Evolutionary conservation across 2,888 invertebrate species (phyloP).

Genomic region (Apoderus coryli): DNA sequence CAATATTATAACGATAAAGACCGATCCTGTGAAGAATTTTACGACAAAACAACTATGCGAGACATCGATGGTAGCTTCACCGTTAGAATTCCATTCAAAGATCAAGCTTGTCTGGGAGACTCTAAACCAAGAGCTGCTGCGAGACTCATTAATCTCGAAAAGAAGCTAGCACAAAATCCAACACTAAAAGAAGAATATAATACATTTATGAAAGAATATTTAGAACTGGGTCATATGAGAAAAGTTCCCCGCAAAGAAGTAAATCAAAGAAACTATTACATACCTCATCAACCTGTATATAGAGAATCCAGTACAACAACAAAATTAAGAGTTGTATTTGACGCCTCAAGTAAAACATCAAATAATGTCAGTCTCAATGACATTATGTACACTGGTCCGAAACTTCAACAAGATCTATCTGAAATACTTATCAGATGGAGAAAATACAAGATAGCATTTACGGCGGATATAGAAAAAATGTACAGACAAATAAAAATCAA

Average conservation of each 20-base stretch:
- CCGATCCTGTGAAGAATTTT: slow-evolving; percentile 10
- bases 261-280: slow-evolving; percentile 11
- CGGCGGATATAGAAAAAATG: slow-evolving; percentile 8
- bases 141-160: slow-evolving; percentile 13
- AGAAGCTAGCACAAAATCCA: slow-evolving; percentile 6
- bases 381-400: slow-evolving; percentile 13
- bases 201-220: slow-evolving; percentile 14
- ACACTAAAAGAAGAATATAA: slow-evolving; percentile 10
- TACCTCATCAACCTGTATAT: slow-evolving; percentile 14
- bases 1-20: slow-evolving; percentile 11
- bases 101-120: slow-evolving; percentile 8
- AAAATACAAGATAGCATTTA: slow-evolving; percentile 6
- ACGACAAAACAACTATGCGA: slow-evolving; percentile 2
- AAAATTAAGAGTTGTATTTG: slow-evolving; percentile 13
- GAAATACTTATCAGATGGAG: slow-evolving; percentile 7
- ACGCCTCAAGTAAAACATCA: slow-evolving; percentile 14
- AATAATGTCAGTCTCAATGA: slow-evolving; percentile 12
- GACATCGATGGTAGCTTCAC: slow-evolving; percentile 11
- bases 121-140: slow-evolving; percentile 12
- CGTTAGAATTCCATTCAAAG: slow-evolving; percentile 13
- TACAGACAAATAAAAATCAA: slow-evolving; percentile 8
- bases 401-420: slow-evolving; percentile 4
- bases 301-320: slow-evolving; percentile 8
- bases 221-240: slow-evolving; percentile 13
- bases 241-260: slow-evolving; percentile 5